Evolutionary conservation across 2,797 vertebrate genomes (phyloP), one percentile per base, ranked within the genome.

Genomic region (Avahi laniger): DNA sequence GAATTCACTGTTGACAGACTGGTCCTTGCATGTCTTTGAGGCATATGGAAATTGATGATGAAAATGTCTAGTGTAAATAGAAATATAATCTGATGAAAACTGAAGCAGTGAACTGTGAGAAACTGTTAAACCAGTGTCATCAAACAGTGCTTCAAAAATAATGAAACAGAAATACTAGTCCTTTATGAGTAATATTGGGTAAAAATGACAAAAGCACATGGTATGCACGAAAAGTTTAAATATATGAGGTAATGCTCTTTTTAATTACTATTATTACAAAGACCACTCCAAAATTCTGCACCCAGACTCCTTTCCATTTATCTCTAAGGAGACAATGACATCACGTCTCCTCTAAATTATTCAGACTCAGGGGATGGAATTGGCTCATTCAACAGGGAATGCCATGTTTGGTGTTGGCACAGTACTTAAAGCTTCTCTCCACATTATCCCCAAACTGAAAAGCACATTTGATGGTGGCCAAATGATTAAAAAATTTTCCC

Each of bases 41-140:
- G 97, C 98, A 98, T 97, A 98, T 97, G 98, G 98, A 99, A 98
- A 98, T 98, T 97, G 98, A 98, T 96, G 97, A 98, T 98, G 97
- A 97, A 98, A 98, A 93, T 98, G 98, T 97, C 98, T 97, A 93
- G 96, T 97, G 95, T 96, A 98, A 98, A 98, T 96, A 96, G 97
- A 98, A 98, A 95, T 98, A 98, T 98, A 98, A 98, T 98, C 98
- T 97, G 98, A 98, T 98, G 98, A 98, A 98, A 98, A 98, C 98
- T 97, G 97, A 98, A 98, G 98, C 98, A 98, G 97, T 98, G 98
- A 98, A 98, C 98, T 98, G 98, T 98, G 97, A 98, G 97, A 98
- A 98, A 98, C 98, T 98, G 97, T 97, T 98, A 98, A 98, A 98
- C 97, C 97, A 97, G 97, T 98, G 98, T 98, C 98, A 98, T 98